Conservation (phyloP, 2,797 vertebrate species). For the Chiloscyllium punctatum region DNA sequence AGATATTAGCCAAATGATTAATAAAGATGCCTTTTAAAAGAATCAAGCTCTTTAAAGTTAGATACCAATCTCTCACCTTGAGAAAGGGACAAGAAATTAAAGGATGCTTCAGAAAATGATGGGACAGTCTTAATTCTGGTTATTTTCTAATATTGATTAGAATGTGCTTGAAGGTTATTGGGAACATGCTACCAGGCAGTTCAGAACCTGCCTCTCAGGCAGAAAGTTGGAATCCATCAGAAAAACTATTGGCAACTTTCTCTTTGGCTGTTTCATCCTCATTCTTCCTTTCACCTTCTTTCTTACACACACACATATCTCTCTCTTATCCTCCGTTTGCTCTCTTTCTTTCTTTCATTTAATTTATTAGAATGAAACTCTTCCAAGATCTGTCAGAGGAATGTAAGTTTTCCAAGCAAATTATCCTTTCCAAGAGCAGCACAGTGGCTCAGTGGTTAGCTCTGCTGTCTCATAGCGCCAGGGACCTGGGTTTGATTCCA, state of each 20-base stretch:
- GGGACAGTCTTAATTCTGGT: not conserved
- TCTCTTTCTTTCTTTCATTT: not conserved
- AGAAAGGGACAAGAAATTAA: not conserved
- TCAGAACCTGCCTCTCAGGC: not conserved
- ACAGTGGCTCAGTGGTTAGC: no score
- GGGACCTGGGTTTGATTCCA: no score
- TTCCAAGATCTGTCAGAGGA: not conserved
- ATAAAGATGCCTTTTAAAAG: constrained; percentile 26
- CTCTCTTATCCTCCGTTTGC: not conserved
- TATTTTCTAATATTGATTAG: not conserved
- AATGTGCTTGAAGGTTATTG: constrained; percentile 3
- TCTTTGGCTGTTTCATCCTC: not conserved
- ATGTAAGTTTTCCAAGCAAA: not conserved
- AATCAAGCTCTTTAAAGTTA: constrained; percentile 3
- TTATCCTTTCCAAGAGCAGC: not conserved
- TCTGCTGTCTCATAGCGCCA: no score
- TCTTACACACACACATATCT: not conserved
- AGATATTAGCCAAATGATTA: constrained; percentile 69
- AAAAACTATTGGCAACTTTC: constrained; percentile 3
- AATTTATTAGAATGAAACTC: not conserved
- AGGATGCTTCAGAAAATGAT: not conserved
- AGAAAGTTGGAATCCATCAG: not conserved
- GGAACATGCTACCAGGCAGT: not conserved
- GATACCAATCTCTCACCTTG: not conserved
- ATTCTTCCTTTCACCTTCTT: no score